Evolutionary conservation across 2,113 vertebrate genomes (phyloP).

Genomic region (Phaetusa simplex): DNA sequence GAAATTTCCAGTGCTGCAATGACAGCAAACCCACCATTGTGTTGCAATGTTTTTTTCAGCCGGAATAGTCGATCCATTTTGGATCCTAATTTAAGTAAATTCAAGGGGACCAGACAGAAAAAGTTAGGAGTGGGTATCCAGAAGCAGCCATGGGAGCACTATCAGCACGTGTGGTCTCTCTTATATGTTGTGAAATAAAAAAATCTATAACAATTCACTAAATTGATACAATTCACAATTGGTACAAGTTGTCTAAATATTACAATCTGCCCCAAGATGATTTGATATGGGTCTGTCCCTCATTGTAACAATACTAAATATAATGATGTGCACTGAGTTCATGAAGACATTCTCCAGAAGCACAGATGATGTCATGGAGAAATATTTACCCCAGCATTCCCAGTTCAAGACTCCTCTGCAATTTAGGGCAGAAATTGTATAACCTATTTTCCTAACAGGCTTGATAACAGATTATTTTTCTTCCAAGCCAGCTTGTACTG

Average conservation of each 20-base stretch:
- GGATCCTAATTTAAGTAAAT: background rate
- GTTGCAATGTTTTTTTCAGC: background rate
- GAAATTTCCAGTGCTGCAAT: background rate
- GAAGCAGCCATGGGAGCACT: background rate
- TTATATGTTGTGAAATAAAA: background rate
- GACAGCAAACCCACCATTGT: background rate
- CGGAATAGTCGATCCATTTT: background rate
- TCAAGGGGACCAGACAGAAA: background rate
- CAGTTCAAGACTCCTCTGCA: slow-evolving; percentile 40
- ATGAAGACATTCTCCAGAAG: slow-evolving; percentile 15
- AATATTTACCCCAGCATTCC: slow-evolving; percentile 16
- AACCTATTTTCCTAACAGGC: background rate
- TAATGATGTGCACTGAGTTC: background rate
- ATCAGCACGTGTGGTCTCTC: rapidly evolving
- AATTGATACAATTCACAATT: background rate
- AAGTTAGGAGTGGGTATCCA: background rate
- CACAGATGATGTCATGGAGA: background rate
- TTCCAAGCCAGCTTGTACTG: slow-evolving; percentile 53
- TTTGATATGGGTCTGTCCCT: background rate
- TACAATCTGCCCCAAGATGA: background rate
- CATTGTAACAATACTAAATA: background rate
- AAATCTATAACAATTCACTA: background rate
- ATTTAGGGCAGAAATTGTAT: slow-evolving; percentile 36
- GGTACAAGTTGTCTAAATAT: background rate
- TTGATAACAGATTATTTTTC: slow-evolving; percentile 16